Evolutionary conservation across 2,888 invertebrate genomes (phyloP).

Genomic region (Pterostichus niger): DNA sequence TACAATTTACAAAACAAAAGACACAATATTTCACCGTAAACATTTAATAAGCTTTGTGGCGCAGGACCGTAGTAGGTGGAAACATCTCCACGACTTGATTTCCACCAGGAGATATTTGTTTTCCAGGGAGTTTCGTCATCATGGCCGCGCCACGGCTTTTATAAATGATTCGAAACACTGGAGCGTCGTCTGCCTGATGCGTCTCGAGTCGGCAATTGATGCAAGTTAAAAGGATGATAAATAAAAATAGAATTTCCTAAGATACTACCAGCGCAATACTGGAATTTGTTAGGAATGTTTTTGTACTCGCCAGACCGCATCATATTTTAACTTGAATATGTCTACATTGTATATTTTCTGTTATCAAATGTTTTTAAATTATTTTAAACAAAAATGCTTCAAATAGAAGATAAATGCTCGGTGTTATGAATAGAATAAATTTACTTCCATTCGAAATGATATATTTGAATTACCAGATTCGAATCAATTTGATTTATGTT

Average conservation of each 20-base stretch:
- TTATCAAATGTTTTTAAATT: no score
- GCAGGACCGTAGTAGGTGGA: background rate
- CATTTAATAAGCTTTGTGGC: slow-evolving; percentile 22
- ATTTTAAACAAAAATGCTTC: no score
- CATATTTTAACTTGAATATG: no score
- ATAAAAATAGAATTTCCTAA: slow-evolving; percentile 61
- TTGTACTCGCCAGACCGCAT: background rate
- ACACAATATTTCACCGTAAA: slow-evolving; percentile 19
- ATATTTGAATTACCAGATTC: no score
- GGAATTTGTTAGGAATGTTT: slow-evolving; percentile 32
- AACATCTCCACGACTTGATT: slow-evolving; percentile 71
- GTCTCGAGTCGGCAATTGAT: slow-evolving; percentile 62
- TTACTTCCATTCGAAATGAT: no score
- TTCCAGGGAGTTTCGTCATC: slow-evolving; percentile 69
- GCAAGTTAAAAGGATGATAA: slow-evolving; percentile 63
- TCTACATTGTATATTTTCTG: no score
- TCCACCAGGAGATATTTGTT: slow-evolving; percentile 76
- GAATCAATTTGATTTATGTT: no score
- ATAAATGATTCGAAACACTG: slow-evolving; percentile 64
- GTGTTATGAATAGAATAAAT: no score
- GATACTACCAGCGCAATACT: slow-evolving; percentile 2
- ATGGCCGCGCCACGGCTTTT: slow-evolving; percentile 36
- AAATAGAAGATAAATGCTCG: no score
- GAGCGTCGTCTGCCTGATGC: slow-evolving; percentile 54
- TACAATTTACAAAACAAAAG: slow-evolving; percentile 34